These are phyloP conservation scores for Diploptera punctata DNA, from an alignment of 2,888 invertebrate genomes.

Conservation along the genomic window DNA sequence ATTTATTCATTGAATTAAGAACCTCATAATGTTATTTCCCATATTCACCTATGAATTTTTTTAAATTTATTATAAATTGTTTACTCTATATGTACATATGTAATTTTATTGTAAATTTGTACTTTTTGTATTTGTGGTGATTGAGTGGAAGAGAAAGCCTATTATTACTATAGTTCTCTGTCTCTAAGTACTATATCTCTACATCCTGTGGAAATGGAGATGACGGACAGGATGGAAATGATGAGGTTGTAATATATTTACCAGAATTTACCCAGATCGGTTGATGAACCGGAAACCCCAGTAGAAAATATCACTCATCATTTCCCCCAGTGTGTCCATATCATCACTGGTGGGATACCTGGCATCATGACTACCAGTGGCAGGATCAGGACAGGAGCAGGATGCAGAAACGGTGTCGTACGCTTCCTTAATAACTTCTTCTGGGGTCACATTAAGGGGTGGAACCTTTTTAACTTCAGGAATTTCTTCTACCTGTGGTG, in stretches of 20 bases:
- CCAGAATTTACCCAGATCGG: background rate
- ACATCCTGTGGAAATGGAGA: too few relatives aligned
- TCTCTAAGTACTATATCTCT: too few relatives aligned
- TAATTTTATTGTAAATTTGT: too few relatives aligned
- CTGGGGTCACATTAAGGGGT: background rate
- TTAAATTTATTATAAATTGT: too few relatives aligned
- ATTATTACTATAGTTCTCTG: too few relatives aligned
- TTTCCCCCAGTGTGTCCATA: slow-evolving; percentile 18
- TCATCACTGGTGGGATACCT: background rate
- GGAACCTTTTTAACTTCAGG: background rate
- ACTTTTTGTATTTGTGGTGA: too few relatives aligned
- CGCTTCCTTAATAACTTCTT: background rate
- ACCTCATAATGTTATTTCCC: too few relatives aligned
- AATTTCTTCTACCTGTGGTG: slow-evolving; percentile 12
- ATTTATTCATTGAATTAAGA: too few relatives aligned
- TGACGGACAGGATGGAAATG: slow-evolving; percentile 17
- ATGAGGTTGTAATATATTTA: background rate
- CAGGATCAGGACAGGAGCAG: slow-evolving; percentile 19
- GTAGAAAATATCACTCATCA: slow-evolving; percentile 22
- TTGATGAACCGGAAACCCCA: slow-evolving; percentile 27
- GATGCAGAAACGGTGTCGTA: background rate
- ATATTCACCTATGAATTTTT: too few relatives aligned
- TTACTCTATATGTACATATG: too few relatives aligned
- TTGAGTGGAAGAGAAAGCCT: too few relatives aligned
- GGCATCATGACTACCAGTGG: background rate